These are phyloP conservation scores for Bicyclus anynana DNA, from an alignment of 1,140 invertebrate genomes.

Conservation along the genomic window DNA sequence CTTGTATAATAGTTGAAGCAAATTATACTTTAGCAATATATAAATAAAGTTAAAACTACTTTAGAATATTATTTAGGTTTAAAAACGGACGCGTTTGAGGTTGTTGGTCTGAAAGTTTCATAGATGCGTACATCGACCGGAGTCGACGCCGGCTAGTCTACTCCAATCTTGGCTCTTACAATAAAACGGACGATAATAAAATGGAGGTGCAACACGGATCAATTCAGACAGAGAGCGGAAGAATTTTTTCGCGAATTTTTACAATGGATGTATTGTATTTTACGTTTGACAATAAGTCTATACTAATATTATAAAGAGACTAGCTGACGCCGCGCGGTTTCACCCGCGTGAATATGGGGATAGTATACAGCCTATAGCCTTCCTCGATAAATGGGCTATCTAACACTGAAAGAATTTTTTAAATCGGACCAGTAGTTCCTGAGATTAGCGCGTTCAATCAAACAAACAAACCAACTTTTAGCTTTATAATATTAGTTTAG, in stretches of 20 bases:
- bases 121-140: constrained; percentile 53
- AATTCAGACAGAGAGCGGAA: neutral
- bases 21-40: neutral
- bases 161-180: constrained; percentile 39
- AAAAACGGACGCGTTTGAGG: neutral
- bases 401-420: too few species aligned
- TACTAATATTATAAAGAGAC: too few species aligned
- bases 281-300: too few species aligned
- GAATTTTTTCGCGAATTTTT: neutral
- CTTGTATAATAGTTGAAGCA: neutral
- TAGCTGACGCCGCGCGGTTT: too few species aligned
- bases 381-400: too few species aligned
- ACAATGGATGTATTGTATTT: too few species aligned
- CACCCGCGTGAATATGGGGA: too few species aligned
- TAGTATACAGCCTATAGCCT: too few species aligned
- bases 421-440: too few species aligned
- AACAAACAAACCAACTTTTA: too few species aligned
- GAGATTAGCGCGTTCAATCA: too few species aligned
- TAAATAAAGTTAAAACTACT: neutral
- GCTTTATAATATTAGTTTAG: too few species aligned
- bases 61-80: neutral
- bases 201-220: constrained; percentile 33
- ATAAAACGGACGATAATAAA: constrained; percentile 42
- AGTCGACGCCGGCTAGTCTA: constrained; percentile 56
- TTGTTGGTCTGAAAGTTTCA: constrained; percentile 13